Evolutionary conservation across 2,888 invertebrate genomes (phyloP), one percentile per base, ranked within the genome.

Genomic region (Andrena chrysosceles): DNA sequence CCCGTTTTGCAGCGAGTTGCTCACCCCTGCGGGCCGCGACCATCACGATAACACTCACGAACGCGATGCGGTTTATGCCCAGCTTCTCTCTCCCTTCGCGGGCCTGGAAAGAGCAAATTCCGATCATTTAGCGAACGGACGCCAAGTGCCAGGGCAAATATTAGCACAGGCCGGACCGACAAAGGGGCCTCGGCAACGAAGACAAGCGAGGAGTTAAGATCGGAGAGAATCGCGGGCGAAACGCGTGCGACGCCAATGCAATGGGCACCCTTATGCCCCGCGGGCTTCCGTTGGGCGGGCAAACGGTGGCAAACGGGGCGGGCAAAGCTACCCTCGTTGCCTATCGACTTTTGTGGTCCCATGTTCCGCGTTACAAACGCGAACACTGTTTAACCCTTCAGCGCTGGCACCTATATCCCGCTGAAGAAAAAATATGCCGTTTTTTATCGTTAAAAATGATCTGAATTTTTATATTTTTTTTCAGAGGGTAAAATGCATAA

Each of bases 271-370:
- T 77, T 77, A 70, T 84, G 77, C 80, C 86, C 76, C 67, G 29
- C 52, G 74, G 87, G 79, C 52, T 56, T 78, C 60, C 42, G 64
- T 54, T 73, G 79, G 76, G 77, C 80, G 77, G 78, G 75, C 73
- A 62, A 80, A 85, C 85, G 80, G 85, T 85, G 85, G 85, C 85
- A 79, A 82, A 85, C 48, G 82, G 85, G 85, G 82, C 85, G 85
- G 79, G 74, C 85, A 74, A 82, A 85, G 67, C 71, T 48, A 60
- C 60, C 59, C 35, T 49, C 75, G 75, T 20, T 42, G 52, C 66
- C 56, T 49, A 23, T 31, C 63, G 78, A 85, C 74, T 77, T 85
- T 73, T 73, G 60, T 10, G 68, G 67, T 70, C 10, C 48, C 59
- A n/a, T 23, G 20, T 49, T 23, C 42, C 59, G 48, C 59, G 48